These are phyloP conservation scores for Nebria salina DNA, from an alignment of 2,888 invertebrate species.

Conservation along the genomic window DNA sequence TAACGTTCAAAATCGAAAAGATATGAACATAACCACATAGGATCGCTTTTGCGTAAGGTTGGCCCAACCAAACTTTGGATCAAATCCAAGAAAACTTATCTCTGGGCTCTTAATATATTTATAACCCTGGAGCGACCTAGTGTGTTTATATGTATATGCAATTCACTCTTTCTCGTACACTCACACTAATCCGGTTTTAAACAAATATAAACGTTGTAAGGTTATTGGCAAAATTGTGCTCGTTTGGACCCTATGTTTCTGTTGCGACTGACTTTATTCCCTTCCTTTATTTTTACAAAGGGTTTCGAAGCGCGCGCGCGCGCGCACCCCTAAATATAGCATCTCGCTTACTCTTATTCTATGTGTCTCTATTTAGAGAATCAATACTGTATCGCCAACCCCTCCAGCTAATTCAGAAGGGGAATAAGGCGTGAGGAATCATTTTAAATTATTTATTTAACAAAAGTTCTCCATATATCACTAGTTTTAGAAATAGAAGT, in stretches of 20 bases:
- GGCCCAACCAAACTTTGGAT: conserved; percentile 29
- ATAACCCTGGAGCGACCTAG: conserved; percentile 16
- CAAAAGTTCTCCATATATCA: background rate
- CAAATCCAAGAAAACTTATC: conserved; percentile 19
- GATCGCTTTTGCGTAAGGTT: conserved; percentile 28
- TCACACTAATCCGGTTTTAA: background rate
- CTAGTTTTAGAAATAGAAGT: background rate
- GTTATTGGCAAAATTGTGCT: background rate
- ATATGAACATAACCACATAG: conserved; percentile 32
- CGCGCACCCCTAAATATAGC: background rate
- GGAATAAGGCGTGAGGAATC: background rate
- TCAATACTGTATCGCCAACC: background rate
- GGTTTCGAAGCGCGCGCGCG: background rate
- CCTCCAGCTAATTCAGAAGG: background rate
- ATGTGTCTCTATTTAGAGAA: background rate
- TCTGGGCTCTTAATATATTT: conserved; percentile 35
- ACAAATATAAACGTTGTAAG: background rate
- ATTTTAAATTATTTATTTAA: background rate
- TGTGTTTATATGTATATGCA: background rate
- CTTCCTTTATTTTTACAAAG: background rate
- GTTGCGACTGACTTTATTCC: background rate
- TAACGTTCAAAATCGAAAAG: conserved; percentile 44
- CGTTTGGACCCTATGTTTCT: conserved; percentile 8
- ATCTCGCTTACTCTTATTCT: background rate
- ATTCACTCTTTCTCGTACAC: background rate